Percentiles rank a stretch among this genome's conserved stretches.
phyloP scores from a whole-genome alignment of 2,797 vertebrate genomes.

The Halcyon chelicuti region DNA sequence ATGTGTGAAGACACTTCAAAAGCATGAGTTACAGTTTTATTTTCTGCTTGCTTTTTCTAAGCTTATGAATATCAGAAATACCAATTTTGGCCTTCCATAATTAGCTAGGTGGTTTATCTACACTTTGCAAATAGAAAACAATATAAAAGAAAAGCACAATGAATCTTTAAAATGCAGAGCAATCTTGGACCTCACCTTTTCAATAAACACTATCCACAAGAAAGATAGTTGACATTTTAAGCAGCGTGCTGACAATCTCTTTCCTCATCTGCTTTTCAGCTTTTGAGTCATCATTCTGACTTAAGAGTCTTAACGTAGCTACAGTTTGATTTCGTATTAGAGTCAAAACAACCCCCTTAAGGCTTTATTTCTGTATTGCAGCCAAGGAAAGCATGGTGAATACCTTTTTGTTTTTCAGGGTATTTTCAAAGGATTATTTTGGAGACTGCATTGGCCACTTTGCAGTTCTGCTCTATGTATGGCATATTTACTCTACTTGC shows the following conservation, averaged over 20 bases:
- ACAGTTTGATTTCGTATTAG: background rate
- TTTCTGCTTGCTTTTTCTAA: constrained; percentile 12
- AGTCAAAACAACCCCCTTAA: background rate
- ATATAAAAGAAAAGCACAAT: background rate
- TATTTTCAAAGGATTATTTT: constrained; percentile 5
- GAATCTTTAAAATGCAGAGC: background rate
- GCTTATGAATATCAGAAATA: background rate
- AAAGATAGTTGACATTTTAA: constrained; percentile 2
- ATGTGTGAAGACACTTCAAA: background rate
- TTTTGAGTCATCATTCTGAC: background rate
- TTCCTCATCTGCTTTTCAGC: constrained; percentile 12
- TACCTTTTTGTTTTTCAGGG: background rate
- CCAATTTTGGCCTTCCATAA: background rate
- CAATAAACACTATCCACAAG: background rate
- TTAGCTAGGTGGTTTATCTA: background rate
- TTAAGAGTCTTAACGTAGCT: background rate
- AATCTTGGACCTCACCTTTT: background rate
- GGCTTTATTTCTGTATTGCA: background rate
- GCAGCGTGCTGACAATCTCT: background rate
- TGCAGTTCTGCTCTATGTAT: background rate
- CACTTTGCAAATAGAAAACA: background rate
- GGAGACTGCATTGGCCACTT: background rate
- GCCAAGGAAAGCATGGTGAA: background rate
- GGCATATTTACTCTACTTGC: background rate
- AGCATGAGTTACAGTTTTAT: background rate